Base-by-base conservation (phyloP, 2,113 vertebrate species). In the Anthoscopus minutus region DNA sequence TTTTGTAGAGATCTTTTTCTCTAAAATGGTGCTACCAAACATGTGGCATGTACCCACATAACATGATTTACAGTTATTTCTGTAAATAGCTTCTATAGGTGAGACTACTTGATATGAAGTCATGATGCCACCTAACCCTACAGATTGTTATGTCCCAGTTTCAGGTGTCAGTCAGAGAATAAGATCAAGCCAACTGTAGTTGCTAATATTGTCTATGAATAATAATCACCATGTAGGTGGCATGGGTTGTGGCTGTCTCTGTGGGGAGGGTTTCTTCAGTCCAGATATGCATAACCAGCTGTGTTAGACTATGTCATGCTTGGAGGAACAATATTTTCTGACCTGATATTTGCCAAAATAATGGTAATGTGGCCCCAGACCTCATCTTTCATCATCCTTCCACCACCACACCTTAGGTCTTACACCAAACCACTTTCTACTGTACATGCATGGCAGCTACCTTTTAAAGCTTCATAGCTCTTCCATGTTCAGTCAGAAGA, bases 361-460 rank as follows among this genome's bases (percentile, higher is more conserved):
- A 51, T 2, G 4, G 33, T 24, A 33, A 72, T 7, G 2, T 56
- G 33, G 2, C 28, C 15, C 44, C 24, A 19, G 13, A 28, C 60
- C 8, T 38, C 61, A 27, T 2, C 8, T 51, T 70, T 48, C 9
- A 7, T 30, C 33, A 30, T 10, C 10, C 5, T 89, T 76, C 48
- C 27, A 81, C 50, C 31, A 18, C 18, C 20, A 11, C 15, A 35
- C 15, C 11, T 48, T 53, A 35, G 20, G 13, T 45, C 6, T 37
- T 45, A 22, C 7, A 53, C n/a, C 51, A 42, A 71, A 45, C 8
- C 15, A 11, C 23, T 72, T 85, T 64, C 48, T 62, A 14, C 19
- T 15, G 4, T 23, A n/a, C 0, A 0, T 58, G 24, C 19, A 44
- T 27, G 25, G 12, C 65, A 81, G 22, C 22, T 53, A 7, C 15